Percentiles rank a stretch among this genome's conserved stretches.
phyloP scores from a whole-genome alignment of 2,113 vertebrate genomes.

The Uria lomvia region DNA sequence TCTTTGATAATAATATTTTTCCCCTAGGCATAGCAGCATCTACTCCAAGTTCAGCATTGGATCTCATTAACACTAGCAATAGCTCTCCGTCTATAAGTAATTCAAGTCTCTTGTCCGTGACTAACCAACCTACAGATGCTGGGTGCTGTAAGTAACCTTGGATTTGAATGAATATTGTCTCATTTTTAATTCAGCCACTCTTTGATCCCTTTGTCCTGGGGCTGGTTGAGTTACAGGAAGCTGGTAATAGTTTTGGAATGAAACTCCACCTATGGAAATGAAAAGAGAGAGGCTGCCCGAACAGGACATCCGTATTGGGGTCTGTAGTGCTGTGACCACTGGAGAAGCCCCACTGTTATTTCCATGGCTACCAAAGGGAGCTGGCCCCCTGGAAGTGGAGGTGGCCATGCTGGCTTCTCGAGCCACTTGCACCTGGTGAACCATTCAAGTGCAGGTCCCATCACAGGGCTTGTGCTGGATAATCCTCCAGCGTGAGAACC shows the following conservation, averaged over 20 bases:
- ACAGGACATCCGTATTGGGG: rapidly evolving
- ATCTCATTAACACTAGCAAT: background rate
- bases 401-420: background rate
- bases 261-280: background rate
- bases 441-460: background rate
- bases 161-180: background rate
- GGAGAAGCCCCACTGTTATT: background rate
- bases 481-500: background rate
- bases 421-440: background rate
- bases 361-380: background rate
- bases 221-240: background rate
- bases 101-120: background rate
- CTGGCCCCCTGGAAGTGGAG: background rate
- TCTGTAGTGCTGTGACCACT: background rate
- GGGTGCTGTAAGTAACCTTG: conserved; percentile 49
- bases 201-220: background rate
- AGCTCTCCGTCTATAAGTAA: background rate
- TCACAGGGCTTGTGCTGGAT: background rate
- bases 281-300: background rate
- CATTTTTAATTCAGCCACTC: background rate
- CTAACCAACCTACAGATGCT: background rate
- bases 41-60: background rate
- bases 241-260: background rate
- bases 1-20: background rate
- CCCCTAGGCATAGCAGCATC: background rate